A percentile compares a stretch with the other conserved stretches of the same genome.
Evolutionary conservation across 2,113 vertebrate species (phyloP).

Genomic region (Urocynchramus pylzowi): DNA sequence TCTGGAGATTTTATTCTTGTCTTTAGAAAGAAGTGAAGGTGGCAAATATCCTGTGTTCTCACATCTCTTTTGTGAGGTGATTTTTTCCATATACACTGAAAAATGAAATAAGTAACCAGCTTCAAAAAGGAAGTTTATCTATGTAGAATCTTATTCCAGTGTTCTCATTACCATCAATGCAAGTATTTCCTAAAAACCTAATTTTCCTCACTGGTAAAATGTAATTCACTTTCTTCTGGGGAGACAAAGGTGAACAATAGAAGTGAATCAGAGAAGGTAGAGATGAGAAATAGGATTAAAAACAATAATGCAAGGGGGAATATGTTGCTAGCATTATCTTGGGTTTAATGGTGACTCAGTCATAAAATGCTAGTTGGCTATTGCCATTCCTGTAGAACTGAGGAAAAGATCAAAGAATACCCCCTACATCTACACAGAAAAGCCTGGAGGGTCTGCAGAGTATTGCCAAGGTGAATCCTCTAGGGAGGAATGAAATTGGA

Average conservation of each 20-base stretch:
- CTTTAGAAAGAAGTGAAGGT: background rate
- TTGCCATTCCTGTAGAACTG: background rate
- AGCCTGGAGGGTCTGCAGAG: background rate
- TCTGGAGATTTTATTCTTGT: background rate
- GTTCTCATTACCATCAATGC: background rate
- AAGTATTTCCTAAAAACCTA: background rate
- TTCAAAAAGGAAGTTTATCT: background rate
- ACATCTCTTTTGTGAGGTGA: background rate
- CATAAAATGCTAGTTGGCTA: background rate
- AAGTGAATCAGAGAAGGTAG: background rate
- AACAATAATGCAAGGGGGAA: background rate
- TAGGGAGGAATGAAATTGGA: slow-evolving; percentile 10
- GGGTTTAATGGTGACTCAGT: background rate
- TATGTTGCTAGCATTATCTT: background rate
- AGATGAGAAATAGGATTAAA: background rate
- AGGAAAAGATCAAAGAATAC: slow-evolving; percentile 30
- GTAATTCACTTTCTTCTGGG: background rate
- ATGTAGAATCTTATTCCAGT: background rate
- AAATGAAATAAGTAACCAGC: background rate
- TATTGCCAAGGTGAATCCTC: background rate
- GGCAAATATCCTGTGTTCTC: background rate
- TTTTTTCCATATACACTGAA: background rate
- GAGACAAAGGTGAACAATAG: background rate
- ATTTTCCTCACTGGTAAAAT: background rate
- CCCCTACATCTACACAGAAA: background rate